Evolutionary conservation across 2,113 vertebrate species (phyloP).

Genomic region (Corythaeola cristata): DNA sequence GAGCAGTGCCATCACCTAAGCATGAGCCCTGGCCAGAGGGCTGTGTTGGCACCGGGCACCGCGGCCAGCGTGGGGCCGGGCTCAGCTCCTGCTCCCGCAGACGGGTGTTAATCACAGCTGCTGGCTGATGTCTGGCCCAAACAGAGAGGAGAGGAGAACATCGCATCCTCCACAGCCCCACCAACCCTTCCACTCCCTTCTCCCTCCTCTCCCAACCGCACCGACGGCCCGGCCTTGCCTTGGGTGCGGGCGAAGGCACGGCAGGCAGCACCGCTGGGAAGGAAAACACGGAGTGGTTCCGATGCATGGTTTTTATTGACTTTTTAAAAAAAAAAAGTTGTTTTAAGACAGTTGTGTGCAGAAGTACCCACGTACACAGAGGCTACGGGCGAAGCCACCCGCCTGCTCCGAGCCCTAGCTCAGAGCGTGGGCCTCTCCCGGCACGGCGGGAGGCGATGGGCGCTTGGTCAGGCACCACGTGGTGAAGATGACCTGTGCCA

Average conservation of each 20-base stretch:
- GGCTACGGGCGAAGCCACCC: neutral
- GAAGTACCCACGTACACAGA: conserved; percentile 16
- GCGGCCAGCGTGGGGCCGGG: neutral
- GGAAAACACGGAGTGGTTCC: neutral
- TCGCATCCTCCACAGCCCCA: neutral
- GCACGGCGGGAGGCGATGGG: neutral
- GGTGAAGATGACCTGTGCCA: neutral
- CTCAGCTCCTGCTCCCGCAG: neutral
- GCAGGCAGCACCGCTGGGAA: neutral
- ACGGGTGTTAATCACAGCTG: neutral
- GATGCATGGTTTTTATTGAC: conserved; percentile 16
- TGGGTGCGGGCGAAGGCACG: neutral
- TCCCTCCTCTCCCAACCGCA: neutral
- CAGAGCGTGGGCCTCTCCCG: neutral
- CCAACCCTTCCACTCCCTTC: neutral
- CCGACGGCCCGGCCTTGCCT: fast-evolving
- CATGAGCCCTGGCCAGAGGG: fast-evolving
- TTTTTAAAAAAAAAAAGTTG: neutral
- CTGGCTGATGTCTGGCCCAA: neutral
- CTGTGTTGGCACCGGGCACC: neutral
- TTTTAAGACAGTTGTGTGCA: conserved; percentile 65
- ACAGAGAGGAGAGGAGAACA: too few species aligned
- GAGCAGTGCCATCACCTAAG: neutral
- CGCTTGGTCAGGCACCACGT: neutral
- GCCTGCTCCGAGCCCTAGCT: neutral